Conservation (phyloP, 2,797 vertebrate genomes). For the Cirrhinus mrigala region DNA sequence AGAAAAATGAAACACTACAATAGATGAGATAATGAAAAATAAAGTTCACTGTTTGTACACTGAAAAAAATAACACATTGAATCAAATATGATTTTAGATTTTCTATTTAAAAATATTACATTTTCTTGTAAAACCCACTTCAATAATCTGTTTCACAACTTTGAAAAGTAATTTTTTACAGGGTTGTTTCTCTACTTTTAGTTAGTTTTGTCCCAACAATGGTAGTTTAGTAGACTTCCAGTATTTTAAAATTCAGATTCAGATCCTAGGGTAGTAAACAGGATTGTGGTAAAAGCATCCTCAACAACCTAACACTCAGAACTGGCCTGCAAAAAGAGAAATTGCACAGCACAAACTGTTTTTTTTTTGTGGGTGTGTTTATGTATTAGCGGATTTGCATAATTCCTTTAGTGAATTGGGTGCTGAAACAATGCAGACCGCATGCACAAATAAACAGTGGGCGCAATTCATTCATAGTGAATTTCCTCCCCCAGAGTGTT, state of each 20-base stretch:
- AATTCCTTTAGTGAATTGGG: conserved; percentile 15
- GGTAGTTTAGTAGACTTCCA: not conserved
- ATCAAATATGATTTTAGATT: not conserved
- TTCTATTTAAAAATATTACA: not conserved
- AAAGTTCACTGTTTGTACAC: not conserved
- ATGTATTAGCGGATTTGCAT: conserved; percentile 8
- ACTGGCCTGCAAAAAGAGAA: not conserved
- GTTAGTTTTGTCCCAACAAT: not conserved
- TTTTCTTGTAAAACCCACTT: not conserved
- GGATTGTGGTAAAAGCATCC: conserved; percentile 12
- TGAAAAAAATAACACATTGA: not conserved
- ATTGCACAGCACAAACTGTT: not conserved
- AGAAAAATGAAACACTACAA: not conserved
- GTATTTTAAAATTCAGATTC: not conserved
- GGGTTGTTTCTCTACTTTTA: not conserved
- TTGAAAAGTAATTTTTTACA: not conserved
- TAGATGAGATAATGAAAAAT: not conserved
- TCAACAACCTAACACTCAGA: not conserved
- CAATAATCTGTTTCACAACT: not conserved
- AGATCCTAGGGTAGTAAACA: not conserved
- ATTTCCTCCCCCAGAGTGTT: conserved; percentile 22
- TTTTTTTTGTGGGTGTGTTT: not conserved
- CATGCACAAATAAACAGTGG: not conserved
- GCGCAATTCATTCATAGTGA: not conserved
- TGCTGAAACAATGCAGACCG: not conserved